A percentile compares a stretch with the other conserved stretches of the same genome.
Evolutionary conservation across 2,888 invertebrate species (phyloP).

Genomic region (Drosophila multiciliata): DNA sequence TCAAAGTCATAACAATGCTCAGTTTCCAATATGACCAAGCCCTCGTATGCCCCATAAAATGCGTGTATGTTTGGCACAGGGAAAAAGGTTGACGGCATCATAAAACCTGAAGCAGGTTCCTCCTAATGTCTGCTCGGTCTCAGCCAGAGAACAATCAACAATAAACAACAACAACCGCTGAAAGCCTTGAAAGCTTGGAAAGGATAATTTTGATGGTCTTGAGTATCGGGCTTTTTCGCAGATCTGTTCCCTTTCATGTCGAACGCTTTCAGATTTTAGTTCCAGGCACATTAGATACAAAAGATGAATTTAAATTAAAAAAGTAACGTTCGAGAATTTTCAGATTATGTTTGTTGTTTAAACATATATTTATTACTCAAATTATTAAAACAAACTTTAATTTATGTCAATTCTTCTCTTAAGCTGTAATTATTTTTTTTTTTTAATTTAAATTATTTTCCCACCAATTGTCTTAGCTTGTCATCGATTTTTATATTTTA

Average conservation of each 20-base stretch:
- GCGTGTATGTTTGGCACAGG: conserved; percentile 18
- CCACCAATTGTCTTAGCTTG: background rate
- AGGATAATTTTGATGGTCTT: conserved; percentile 12
- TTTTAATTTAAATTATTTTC: background rate
- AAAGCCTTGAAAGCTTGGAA: conserved; percentile 42
- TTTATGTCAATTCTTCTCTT: background rate
- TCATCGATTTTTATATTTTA: background rate
- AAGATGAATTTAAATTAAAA: conserved; percentile 41
- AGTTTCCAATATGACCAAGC: conserved; percentile 68
- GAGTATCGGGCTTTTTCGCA: conserved; percentile 1
- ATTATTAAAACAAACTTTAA: background rate
- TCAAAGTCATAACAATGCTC: conserved; percentile 71
- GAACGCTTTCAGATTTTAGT: conserved; percentile 44
- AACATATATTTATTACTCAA: background rate
- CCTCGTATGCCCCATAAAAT: conserved; percentile 69
- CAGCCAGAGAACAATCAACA: conserved; percentile 54
- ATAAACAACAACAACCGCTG: conserved; percentile 20
- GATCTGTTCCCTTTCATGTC: conserved; percentile 53
- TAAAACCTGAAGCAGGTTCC: conserved; percentile 73
- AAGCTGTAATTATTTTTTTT: background rate
- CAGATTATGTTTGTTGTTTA: background rate
- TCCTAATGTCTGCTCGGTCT: conserved; percentile 62
- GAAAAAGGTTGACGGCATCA: conserved; percentile 54
- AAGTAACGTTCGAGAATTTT: background rate
- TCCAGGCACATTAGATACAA: conserved; percentile 38